phyloP scores from a whole-genome alignment of 2,113 vertebrate genomes.

The Hypanus sabinus region DNA sequence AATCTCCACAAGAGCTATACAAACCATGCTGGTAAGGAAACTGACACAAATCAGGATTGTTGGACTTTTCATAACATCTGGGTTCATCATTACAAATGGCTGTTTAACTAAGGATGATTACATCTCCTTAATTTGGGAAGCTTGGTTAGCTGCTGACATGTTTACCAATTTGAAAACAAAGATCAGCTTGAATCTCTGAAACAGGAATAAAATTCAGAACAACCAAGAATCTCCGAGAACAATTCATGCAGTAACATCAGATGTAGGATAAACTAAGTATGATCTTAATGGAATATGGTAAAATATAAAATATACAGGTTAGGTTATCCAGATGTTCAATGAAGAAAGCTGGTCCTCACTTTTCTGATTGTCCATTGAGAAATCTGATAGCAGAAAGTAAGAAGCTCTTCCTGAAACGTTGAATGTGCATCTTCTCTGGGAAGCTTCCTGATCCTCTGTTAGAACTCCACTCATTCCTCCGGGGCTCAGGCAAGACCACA shows the following conservation, averaged over 20 bases:
- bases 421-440: too few species aligned
- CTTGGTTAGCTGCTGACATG: background rate
- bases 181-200: background rate
- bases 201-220: background rate
- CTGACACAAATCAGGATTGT: background rate
- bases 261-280: background rate
- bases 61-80: background rate
- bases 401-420: too few species aligned
- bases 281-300: background rate
- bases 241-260: background rate
- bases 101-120: background rate
- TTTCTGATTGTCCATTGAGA: too few species aligned
- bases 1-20: background rate
- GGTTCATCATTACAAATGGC: background rate
- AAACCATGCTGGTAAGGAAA: background rate
- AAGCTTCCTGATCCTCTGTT: too few species aligned
- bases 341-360: too few species aligned
- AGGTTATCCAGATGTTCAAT: background rate
- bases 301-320: background rate
- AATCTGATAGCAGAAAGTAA: too few species aligned
- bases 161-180: background rate
- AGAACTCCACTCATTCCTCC: too few species aligned
- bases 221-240: background rate
- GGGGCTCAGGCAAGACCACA: too few species aligned
- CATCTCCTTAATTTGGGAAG: background rate